Base-by-base conservation (phyloP, 1,140 invertebrate species). In the Sipha flava region DNA sequence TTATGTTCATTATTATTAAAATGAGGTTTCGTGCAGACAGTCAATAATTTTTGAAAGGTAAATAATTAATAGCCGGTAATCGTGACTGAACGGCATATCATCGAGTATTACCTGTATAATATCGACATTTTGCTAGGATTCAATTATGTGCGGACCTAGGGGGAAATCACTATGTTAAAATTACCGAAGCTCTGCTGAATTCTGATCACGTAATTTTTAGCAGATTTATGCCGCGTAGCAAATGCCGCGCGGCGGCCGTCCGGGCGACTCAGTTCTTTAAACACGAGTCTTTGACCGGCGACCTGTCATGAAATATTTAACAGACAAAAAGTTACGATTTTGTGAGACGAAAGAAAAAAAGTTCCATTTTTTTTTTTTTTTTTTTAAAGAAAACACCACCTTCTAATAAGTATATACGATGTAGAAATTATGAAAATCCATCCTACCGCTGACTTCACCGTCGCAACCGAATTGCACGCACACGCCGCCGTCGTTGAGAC, bases 241-340 rank as follows among this genome's bases (percentile, higher is more conserved):
- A 21, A 40, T n/a, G n/a, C 18, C 62, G 34, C 21, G 4, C n/a
- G 45, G 29, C 1, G 12, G 29, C 23, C 31, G 43, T 16, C 18
- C 45, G 6, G 14, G 10, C 18, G 49, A 31, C 2, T 3, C 16
- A 7, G 52, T 59, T 77, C 34, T 34, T 54, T 57, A 23, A 43
- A 57, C 31, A 16, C 6, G n/a, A 18, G 70, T 37, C 73, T 77
- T 77, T 77, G 49, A 40, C 49, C 49, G 73, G 34, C 34, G 34
- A 77, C 73, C 52, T 31, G 73, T 77, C 73, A 77, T 77, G 73
- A 77, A 77, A 77, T 77, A 77, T 77, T 77, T 77, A 77, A 77
- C 73, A 77, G 73, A 77, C 73, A 16, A 57, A 73, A 77, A 57
- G 49, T 59, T 45, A 70, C 43, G 40, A 45, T 45, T 29, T 45